Evolutionary conservation across 2,113 vertebrate genomes (phyloP).

Genomic region (Crypturellus undulatus): DNA sequence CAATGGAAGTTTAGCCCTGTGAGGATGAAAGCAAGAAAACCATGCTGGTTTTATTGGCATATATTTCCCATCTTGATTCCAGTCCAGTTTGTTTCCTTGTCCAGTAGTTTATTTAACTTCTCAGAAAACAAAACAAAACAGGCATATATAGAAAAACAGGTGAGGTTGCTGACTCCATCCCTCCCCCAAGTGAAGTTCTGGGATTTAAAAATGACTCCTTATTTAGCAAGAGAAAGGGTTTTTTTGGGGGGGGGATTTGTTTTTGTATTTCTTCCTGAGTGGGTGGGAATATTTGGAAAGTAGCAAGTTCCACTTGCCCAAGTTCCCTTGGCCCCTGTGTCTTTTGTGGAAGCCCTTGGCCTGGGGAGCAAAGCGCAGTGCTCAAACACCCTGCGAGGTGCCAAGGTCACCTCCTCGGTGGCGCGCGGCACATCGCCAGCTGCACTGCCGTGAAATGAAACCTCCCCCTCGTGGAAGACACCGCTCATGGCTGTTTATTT

Average conservation of each 20-base stretch:
- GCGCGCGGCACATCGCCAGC: background rate
- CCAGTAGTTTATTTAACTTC: background rate
- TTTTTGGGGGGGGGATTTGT: background rate
- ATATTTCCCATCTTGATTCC: background rate
- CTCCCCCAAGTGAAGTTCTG: background rate
- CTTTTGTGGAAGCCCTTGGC: constrained; percentile 56
- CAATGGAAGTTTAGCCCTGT: background rate
- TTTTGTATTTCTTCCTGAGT: background rate
- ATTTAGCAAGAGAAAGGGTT: background rate
- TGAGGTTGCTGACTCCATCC: background rate
- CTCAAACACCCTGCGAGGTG: background rate
- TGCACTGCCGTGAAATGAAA: constrained; percentile 6
- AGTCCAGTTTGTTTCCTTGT: background rate
- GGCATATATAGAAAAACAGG: background rate
- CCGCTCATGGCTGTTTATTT: background rate
- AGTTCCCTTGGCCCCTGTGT: background rate
- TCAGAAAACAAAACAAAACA: background rate
- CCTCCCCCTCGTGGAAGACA: background rate
- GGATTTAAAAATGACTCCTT: background rate
- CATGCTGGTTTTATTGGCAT: background rate
- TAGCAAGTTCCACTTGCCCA: background rate
- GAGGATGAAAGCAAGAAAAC: background rate
- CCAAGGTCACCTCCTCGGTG: constrained; percentile 36
- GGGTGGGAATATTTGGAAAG: background rate
- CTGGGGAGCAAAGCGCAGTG: constrained; percentile 20